Percentiles rank a stretch among this genome's conserved stretches.
phyloP scores from a whole-genome alignment of 2,113 vertebrate species.

The Labeo catla region DNA sequence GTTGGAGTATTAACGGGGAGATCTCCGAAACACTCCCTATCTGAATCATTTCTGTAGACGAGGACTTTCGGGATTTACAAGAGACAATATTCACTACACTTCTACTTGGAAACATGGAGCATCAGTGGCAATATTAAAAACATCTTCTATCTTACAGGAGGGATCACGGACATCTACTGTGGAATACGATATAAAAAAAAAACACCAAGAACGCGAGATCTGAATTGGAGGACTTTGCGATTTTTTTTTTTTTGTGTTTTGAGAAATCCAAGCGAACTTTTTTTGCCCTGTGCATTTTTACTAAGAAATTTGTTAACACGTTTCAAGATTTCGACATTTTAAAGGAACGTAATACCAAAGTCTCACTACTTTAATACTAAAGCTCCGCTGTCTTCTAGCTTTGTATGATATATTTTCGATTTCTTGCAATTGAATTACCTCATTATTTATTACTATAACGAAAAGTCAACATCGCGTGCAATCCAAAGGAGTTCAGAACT shows the following conservation, averaged over 20 bases:
- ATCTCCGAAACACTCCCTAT: conserved; percentile 26
- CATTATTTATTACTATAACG: conserved; percentile 69
- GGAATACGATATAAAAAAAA: conserved; percentile 48
- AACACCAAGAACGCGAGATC: conserved; percentile 41
- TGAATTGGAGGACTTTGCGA: not conserved
- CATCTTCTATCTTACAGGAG: conserved; percentile 49
- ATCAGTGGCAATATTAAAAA: conserved; percentile 61
- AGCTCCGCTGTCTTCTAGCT: conserved; percentile 59
- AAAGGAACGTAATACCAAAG: conserved; percentile 76
- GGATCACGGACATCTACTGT: conserved; percentile 37
- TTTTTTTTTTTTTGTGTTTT: conserved; percentile 5
- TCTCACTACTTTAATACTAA: conserved; percentile 60
- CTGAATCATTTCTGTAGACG: not conserved
- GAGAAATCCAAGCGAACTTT: conserved; percentile 17
- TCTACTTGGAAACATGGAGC: conserved; percentile 54
- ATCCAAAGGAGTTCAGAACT: conserved; percentile 69
- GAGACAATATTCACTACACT: conserved; percentile 43
- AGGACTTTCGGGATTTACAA: conserved; percentile 57
- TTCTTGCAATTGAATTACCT: conserved; percentile 74
- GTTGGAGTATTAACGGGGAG: conserved; percentile 61
- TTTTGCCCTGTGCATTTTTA: conserved; percentile 1
- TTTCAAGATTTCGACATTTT: conserved; percentile 15
- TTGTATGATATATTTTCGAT: conserved; percentile 55
- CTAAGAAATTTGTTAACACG: not conserved
- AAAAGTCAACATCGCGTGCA: conserved; percentile 65